Evolutionary conservation across 2,797 vertebrate genomes (phyloP).

Genomic region (Eupleurogrammus muticus): DNA sequence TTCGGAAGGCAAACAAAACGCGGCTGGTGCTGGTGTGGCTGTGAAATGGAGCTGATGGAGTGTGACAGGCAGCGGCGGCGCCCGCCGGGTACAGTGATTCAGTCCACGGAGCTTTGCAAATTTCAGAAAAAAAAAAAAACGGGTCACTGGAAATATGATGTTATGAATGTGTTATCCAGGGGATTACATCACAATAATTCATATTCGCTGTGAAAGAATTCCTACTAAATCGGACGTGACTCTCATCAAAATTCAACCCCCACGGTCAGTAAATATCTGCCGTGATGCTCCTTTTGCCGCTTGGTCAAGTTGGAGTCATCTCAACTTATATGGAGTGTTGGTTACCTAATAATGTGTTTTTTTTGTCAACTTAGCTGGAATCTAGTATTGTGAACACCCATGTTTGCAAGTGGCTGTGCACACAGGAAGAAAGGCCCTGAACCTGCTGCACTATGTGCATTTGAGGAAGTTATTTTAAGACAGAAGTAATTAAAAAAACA

Average conservation of each 20-base stretch:
- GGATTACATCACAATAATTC: conserved; percentile 42
- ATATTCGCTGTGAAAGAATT: conserved; percentile 5
- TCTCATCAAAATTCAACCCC: conserved; percentile 16
- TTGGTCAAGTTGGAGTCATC: not conserved
- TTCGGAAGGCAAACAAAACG: conserved; percentile 68
- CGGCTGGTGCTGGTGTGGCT: conserved; percentile 47
- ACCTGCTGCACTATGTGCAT: not conserved
- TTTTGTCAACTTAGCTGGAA: conserved; percentile 30
- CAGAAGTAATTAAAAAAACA: not conserved
- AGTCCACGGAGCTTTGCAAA: conserved; percentile 41
- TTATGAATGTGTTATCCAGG: conserved; percentile 22
- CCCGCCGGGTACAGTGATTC: conserved; percentile 54
- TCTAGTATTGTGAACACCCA: conserved; percentile 7
- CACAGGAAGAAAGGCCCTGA: conserved; percentile 15
- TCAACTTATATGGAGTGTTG: conserved; percentile 1
- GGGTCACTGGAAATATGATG: conserved; percentile 40
- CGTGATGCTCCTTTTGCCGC: conserved; percentile 1
- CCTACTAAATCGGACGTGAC: not conserved
- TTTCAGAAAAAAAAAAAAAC: conserved; percentile 38
- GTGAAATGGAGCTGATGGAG: conserved; percentile 61
- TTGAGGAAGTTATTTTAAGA: not conserved
- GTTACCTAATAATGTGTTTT: not conserved
- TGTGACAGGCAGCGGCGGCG: conserved; percentile 61
- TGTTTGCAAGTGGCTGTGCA: conserved; percentile 1
- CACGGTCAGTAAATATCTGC: not conserved